phyloP scores from a whole-genome alignment of 1,140 invertebrate species.

The Ooceraea biroi region DNA sequence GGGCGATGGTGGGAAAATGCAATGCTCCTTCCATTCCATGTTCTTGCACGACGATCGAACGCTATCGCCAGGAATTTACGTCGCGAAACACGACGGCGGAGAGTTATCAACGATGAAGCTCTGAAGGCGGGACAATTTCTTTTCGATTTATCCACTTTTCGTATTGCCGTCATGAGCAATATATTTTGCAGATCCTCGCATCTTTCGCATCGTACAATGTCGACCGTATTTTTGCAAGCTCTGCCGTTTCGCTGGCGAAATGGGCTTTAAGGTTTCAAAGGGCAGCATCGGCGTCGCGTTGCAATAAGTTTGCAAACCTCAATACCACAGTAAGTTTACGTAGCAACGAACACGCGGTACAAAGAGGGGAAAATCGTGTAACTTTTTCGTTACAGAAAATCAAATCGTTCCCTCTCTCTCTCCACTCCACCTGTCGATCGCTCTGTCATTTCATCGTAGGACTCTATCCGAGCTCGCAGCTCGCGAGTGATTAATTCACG shows the following conservation, averaged over 20 bases:
- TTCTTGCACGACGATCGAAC: constrained; percentile 51
- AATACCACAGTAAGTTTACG: neutral
- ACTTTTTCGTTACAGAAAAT: neutral
- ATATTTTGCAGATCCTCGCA: constrained; percentile 10
- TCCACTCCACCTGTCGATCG: neutral
- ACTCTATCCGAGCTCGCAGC: constrained; percentile 26
- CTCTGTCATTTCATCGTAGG: neutral
- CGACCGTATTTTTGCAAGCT: constrained; percentile 22
- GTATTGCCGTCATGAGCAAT: constrained; percentile 13
- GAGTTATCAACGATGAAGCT: constrained; percentile 48
- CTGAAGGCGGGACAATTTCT: constrained; percentile 31
- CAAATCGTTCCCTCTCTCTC: neutral
- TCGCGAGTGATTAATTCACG: constrained; percentile 25
- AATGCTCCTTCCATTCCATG: neutral
- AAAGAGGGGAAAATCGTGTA: neutral
- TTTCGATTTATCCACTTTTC: constrained; percentile 48
- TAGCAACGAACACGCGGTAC: too few relatives aligned
- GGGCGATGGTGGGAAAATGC: constrained; percentile 48
- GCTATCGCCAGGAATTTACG: constrained; percentile 39
- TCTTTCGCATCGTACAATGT: neutral
- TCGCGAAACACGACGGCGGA: constrained; percentile 4
- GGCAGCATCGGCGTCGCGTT: neutral
- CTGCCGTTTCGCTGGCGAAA: neutral
- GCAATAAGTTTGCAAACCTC: neutral
- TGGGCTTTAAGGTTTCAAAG: constrained; percentile 7